Percentiles rank a stretch among this genome's conserved stretches.
phyloP scores from a whole-genome alignment of 2,888 invertebrate species.

The Octonoba sinensis region DNA sequence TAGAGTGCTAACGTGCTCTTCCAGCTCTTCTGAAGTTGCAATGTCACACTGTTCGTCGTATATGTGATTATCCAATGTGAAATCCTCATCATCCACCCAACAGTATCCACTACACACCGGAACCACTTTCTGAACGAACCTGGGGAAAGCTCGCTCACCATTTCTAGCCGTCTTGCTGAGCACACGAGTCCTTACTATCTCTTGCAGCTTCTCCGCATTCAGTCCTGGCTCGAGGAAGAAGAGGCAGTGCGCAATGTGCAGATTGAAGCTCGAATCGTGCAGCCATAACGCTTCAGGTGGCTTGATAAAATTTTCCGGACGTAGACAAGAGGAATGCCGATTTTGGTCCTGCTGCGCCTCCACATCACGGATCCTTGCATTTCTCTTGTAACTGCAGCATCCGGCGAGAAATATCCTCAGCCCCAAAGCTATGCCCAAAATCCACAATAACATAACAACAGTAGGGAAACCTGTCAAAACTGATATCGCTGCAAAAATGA shows the following conservation, averaged over 20 bases:
- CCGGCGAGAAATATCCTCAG: constrained; percentile 69
- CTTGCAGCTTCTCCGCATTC: constrained; percentile 72
- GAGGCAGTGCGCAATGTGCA: constrained; percentile 73
- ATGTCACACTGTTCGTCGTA: constrained; percentile 71
- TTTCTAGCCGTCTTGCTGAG: constrained; percentile 70
- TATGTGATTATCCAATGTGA: constrained; percentile 74
- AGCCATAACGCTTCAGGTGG: constrained; percentile 73
- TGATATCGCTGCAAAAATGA: constrained; percentile 66
- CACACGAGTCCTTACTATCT: constrained; percentile 73
- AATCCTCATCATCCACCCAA: constrained; percentile 74
- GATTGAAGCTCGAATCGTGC: constrained; percentile 69
- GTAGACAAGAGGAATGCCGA: constrained; percentile 36
- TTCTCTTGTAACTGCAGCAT: constrained; percentile 67
- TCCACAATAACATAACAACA: constrained; percentile 70
- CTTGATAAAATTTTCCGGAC: constrained; percentile 67
- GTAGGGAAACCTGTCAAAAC: constrained; percentile 72
- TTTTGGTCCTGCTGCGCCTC: constrained; percentile 10
- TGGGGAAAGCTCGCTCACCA: constrained; percentile 72
- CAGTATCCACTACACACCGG: constrained; percentile 70
- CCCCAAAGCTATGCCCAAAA: constrained; percentile 70
- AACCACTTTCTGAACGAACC: constrained; percentile 73
- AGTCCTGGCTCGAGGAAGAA: constrained; percentile 74
- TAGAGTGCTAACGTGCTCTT: constrained; percentile 72
- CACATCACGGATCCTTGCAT: constrained; percentile 8
- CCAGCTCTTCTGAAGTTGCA: constrained; percentile 70